phyloP scores from a whole-genome alignment of 2,113 vertebrate genomes.

The Sigmodon hispidus region DNA sequence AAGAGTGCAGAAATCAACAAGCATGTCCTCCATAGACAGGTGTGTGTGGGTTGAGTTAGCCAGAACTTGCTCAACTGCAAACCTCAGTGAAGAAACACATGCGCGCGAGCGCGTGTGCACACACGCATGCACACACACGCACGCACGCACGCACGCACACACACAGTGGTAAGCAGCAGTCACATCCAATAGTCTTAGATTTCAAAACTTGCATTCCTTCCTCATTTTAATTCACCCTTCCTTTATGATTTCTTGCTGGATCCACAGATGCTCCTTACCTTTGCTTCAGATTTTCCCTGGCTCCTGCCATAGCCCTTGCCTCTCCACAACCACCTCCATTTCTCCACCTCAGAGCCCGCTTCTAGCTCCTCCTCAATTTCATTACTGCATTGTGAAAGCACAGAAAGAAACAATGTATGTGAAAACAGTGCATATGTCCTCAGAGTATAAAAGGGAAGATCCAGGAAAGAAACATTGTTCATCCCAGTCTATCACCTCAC shows the following conservation, averaged over 20 bases:
- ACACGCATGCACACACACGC: background rate
- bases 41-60: background rate
- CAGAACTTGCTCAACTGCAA: background rate
- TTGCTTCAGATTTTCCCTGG: background rate
- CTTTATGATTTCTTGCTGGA: too few relatives aligned
- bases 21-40: background rate
- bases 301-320: fast-evolving
- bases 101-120: background rate
- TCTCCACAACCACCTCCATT: background rate
- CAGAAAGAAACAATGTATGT: too few relatives aligned
- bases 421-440: background rate
- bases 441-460: background rate
- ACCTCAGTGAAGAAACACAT: background rate
- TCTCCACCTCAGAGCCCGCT: background rate
- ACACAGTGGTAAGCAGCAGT: background rate
- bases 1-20: background rate
- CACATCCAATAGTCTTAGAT: background rate
- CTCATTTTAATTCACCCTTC: background rate
- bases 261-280: background rate
- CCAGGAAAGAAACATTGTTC: background rate
- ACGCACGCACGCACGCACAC: background rate
- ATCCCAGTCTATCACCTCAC: background rate
- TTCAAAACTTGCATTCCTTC: background rate
- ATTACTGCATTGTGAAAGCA: background rate
- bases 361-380: background rate